Base-by-base conservation (phyloP, 2,888 invertebrate species). In the Coenonympha arcania region DNA sequence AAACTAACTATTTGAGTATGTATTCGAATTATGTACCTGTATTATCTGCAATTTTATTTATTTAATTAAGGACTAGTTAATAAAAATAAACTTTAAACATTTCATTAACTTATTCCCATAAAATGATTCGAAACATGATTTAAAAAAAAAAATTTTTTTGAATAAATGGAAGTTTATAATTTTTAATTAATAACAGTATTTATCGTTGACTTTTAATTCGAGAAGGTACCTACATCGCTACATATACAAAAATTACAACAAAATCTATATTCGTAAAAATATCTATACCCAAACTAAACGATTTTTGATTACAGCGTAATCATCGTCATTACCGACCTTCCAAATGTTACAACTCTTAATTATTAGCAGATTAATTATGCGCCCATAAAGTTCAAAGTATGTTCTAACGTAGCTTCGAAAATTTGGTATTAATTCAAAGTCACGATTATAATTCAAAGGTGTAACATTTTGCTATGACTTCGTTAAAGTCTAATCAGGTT, bases 251-350 rank as follows among this genome's bases (percentile, higher is more conserved):
- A 30, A 43, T 39, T 18, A 50, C 15, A 54, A 51, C 41, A 47
- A 36, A 36, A 30, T 18, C 11, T 11, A 18, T 39, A 20, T 47
- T 37, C 28, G 41, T 50, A 37, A 55, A 13, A 16, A 36, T 34
- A 44, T 33, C 20, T 18, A 44, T 34, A 44, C 34, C 44, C 22
- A 47, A 34, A 40, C 8, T 15, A 22, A 39, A 39, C 18, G 30
- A 37, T 43, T 26, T 49, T 40, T 36, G 52, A 47, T 52, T 52
- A 52, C 41, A 36, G 24, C 4, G 47, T 52, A 55, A 55, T 26
- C 55, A 37, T 41, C 43, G 55, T 55, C 55, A 52, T 42, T 26
- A 42, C 3, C 11, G 24, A 15, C 28, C 42, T 26, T 31, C 24
- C 16, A 24, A 34, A 31, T 33, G 30, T 31, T 31, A 33, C 31